Evolutionary conservation across 2,113 vertebrate species (phyloP), one percentile per base, ranked within the genome.

Genomic region (Neomonachus schauinslandi): DNA sequence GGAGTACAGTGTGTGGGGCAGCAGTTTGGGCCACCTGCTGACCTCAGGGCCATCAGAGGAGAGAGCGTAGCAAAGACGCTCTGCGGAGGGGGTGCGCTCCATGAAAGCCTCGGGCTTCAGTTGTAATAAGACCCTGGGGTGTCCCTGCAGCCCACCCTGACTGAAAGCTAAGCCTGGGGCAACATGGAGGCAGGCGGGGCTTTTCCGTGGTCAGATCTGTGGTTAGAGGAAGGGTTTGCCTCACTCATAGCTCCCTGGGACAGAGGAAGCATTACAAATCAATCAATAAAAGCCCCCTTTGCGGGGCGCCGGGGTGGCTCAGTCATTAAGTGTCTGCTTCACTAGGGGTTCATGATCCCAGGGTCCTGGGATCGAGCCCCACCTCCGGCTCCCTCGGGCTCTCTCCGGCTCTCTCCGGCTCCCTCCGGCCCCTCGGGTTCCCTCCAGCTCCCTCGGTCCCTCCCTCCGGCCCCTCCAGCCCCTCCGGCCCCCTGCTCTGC

Each of bases 1-100:
- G 18, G 6, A 95, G 97, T 97, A 96, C 1, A 6, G 94, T 49
- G 28, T 0, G 16, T 80, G 88, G 94, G 89, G 42, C 63, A 80
- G 80, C 33, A 42, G 28, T 91, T 14, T 76, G 49, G 9, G 33
- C 79, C 82, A 85, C 95, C 71, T 85, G 89, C 88, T 51, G n/a
- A 96, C 63, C 59, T n/a, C 42, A 7, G 65, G 42, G 55, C 46
- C 7, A 33, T 24, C 91, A 63, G 88, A 88, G 96, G 51, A 21
- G 77, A 89, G n/a, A 8, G 22, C 1, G 53, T 33, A 63, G 95
- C 91, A 96, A 91, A 96, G 90, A 71, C 82, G 76, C 76, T 31
- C 36, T 84, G 19, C 0, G n/a, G 42, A n/a, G 63, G 31, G 89
- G 15, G 24, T 9, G 16, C 12, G 12, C 28, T 36, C 10, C 71